Conservation (phyloP, 2,797 vertebrate genomes). For the Ctenopoma kingsleyae region DNA sequence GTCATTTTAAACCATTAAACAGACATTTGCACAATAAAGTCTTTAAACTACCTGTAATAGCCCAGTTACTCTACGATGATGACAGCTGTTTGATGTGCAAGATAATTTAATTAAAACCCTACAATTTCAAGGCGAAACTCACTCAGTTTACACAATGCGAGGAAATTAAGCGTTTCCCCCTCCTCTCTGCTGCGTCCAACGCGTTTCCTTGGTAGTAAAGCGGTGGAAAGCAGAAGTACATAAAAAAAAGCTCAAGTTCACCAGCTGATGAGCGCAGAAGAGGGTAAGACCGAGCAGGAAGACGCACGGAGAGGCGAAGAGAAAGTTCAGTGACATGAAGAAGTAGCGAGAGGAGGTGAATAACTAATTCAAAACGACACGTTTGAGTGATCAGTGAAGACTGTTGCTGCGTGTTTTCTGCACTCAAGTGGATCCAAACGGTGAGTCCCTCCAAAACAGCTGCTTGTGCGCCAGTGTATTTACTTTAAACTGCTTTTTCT, state of each 20-base stretch:
- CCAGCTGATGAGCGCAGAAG: slow-evolving; percentile 45
- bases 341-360: slow-evolving; percentile 1
- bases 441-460: slow-evolving; percentile 53
- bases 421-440: slow-evolving; percentile 22
- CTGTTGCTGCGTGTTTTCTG: not conserved
- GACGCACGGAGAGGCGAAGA: not conserved
- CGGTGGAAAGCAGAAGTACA: slow-evolving; percentile 57
- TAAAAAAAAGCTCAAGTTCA: slow-evolving; percentile 61
- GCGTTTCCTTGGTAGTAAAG: slow-evolving; percentile 54
- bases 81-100: not conserved
- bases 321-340: not conserved
- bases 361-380: not conserved
- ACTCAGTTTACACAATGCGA: slow-evolving; percentile 35
- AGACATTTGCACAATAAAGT: not conserved
- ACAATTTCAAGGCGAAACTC: slow-evolving; percentile 14
- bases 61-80: not conserved
- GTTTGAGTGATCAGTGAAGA: not conserved
- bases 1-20: not conserved
- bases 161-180: not conserved
- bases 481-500: not conserved
- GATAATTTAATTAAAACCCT: slow-evolving; percentile 50
- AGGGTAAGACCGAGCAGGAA: not conserved
- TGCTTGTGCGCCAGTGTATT: not conserved
- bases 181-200: not conserved
- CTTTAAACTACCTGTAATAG: not conserved